These are phyloP conservation scores for Limenitis camilla DNA, from an alignment of 2,888 invertebrate genomes.

Conservation along the genomic window DNA sequence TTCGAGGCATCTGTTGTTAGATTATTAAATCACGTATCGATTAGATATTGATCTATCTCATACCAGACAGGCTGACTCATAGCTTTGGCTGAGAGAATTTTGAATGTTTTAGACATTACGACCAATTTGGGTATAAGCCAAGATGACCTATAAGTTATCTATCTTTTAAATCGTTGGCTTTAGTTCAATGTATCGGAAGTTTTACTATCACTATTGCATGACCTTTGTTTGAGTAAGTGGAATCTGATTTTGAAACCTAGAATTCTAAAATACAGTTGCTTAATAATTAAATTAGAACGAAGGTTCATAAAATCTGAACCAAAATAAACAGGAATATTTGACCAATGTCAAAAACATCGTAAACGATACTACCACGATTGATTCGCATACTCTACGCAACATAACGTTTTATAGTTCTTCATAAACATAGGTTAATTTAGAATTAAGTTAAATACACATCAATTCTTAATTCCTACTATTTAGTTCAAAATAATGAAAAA, in stretches of 20 bases:
- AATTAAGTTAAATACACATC: not conserved
- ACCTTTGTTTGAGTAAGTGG: not conserved
- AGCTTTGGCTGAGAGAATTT: not conserved
- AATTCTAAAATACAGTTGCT: no score
- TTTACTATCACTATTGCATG: slow-evolving; percentile 8
- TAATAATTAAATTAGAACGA: no score
- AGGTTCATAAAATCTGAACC: no score
- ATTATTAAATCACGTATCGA: not conserved
- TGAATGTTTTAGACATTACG: slow-evolving; percentile 1
- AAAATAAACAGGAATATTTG: not conserved
- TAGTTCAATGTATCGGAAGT: slow-evolving; percentile 13
- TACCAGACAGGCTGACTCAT: not conserved
- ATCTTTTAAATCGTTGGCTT: slow-evolving; percentile 8
- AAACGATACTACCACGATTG: slow-evolving; percentile 2
- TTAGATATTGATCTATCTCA: not conserved
- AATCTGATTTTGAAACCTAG: not conserved
- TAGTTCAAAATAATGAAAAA: no score
- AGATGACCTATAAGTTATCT: slow-evolving; percentile 2
- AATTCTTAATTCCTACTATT: not conserved
- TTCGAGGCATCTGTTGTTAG: no score
- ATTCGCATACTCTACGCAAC: not conserved
- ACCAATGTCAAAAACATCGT: slow-evolving; percentile 2
- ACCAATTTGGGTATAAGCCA: not conserved
- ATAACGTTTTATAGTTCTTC: slow-evolving; percentile 1
- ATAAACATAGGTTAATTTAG: not conserved